Percentiles rank a stretch among this genome's conserved stretches.
Evolutionary conservation across 37 sponge, comb jelly and placozoan genomes (phyloP).

Genomic region (Amphimedon queenslandica): DNA sequence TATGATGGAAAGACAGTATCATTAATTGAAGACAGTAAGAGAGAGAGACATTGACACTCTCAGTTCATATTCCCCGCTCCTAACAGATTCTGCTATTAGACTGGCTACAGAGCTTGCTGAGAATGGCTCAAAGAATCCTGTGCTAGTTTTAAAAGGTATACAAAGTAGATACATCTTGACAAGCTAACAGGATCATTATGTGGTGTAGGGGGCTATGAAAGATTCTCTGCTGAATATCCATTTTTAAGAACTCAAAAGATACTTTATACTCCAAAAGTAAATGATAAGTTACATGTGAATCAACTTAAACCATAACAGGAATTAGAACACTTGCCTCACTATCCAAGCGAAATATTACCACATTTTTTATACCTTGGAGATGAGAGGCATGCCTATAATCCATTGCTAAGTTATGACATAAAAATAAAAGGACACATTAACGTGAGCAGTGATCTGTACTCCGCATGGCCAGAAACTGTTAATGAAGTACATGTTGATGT

Average conservation of each 20-base stretch:
- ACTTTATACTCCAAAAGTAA: constrained; percentile 77
- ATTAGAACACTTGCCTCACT: constrained; percentile 66
- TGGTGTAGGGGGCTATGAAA: constrained; percentile 84
- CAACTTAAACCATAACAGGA: constrained; percentile 44
- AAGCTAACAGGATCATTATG: neutral
- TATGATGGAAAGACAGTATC: constrained; percentile 89
- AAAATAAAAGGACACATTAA: constrained; percentile 67
- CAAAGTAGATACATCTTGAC: neutral
- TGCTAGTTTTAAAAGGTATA: constrained; percentile 79
- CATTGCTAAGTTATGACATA: constrained; percentile 65
- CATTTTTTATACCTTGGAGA: constrained; percentile 87
- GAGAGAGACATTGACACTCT: neutral
- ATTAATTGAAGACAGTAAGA: constrained; percentile 76
- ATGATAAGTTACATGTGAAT: neutral
- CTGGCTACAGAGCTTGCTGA: constrained; percentile 63
- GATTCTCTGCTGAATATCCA: constrained; percentile 92
- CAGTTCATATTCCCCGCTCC: neutral
- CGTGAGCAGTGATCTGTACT: constrained; percentile 28
- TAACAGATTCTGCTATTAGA: constrained; percentile 71
- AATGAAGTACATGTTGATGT: constrained; percentile 42
- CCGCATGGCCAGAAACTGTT: constrained; percentile 41
- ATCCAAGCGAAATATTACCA: constrained; percentile 87
- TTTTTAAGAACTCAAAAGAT: constrained; percentile 87
- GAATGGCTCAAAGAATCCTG: constrained; percentile 70
- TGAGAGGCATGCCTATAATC: constrained; percentile 68